Conservation (phyloP, 2,113 vertebrate genomes). For the Indri indri region DNA sequence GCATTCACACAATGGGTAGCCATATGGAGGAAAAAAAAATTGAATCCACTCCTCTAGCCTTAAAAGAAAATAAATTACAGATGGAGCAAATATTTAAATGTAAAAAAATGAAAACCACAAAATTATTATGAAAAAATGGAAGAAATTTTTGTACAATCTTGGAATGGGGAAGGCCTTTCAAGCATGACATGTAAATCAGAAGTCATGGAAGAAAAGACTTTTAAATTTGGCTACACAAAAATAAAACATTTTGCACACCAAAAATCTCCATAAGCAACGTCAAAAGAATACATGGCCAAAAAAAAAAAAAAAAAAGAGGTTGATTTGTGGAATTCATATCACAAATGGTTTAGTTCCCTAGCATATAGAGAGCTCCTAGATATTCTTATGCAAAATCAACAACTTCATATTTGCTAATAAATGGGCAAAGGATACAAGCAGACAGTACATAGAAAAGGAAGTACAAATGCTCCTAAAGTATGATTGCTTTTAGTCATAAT, state of each 20-base stretch:
- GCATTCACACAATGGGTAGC: constrained; percentile 10
- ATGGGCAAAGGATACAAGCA: neutral
- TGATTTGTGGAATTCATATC: neutral
- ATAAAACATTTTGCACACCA: neutral
- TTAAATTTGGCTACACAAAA: neutral
- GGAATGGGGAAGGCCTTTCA: neutral
- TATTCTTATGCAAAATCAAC: neutral
- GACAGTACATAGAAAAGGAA: neutral
- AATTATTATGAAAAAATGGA: constrained; percentile 29
- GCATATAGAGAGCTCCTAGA: neutral
- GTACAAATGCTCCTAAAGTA: neutral
- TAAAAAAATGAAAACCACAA: constrained; percentile 53
- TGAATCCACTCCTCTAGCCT: constrained; percentile 38
- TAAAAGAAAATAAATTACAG: constrained; percentile 62
- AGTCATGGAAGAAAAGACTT: neutral
- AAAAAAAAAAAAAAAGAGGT: neutral
- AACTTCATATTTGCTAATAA: neutral
- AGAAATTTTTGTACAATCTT: constrained; percentile 39
- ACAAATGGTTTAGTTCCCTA: neutral
- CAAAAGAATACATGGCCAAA: neutral
- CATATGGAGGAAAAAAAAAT: neutral
- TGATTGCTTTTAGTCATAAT: neutral
- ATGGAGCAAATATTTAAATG: constrained; percentile 55
- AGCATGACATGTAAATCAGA: constrained; percentile 1
- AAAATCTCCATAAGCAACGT: neutral